phyloP scores from a whole-genome alignment of 2,888 invertebrate species.

The Shargacucullia verbasci region DNA sequence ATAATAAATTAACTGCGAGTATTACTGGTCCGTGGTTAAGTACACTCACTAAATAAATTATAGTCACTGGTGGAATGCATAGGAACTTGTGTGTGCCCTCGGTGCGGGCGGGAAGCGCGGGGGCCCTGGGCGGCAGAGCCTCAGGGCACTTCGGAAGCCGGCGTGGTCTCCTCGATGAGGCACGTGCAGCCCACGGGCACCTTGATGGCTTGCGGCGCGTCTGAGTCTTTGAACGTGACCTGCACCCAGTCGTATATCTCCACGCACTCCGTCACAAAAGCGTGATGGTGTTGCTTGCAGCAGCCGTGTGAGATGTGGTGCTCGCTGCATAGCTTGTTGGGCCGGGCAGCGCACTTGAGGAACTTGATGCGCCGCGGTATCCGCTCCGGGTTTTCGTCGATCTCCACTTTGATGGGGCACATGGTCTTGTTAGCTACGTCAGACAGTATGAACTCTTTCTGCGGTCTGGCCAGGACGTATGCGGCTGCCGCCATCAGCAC shows the following conservation, averaged over 20 bases:
- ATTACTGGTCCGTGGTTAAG: constrained; percentile 21
- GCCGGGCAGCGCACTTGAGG: constrained; percentile 74
- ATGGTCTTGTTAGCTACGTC: constrained; percentile 75
- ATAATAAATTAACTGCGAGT: constrained; percentile 57
- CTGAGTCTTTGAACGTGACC: constrained; percentile 68
- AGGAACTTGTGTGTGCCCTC: constrained; percentile 60
- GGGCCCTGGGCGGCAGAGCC: constrained; percentile 10
- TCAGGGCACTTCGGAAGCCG: constrained; percentile 52
- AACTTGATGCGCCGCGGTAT: constrained; percentile 80
- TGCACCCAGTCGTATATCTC: constrained; percentile 81
- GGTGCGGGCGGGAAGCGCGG: constrained; percentile 12
- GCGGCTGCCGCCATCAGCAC: constrained; percentile 49
- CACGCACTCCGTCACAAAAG: constrained; percentile 76
- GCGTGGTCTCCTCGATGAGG: constrained; percentile 69
- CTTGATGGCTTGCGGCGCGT: constrained; percentile 54
- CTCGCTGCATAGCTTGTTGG: constrained; percentile 72
- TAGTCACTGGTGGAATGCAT: constrained; percentile 52
- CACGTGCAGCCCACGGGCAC: constrained; percentile 84
- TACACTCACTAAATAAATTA: constrained; percentile 53
- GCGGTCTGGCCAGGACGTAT: constrained; percentile 53
- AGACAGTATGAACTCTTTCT: constrained; percentile 67
- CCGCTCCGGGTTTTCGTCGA: constrained; percentile 71
- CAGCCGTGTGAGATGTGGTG: constrained; percentile 74
- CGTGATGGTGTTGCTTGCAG: constrained; percentile 74
- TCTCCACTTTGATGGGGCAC: constrained; percentile 76